Evolutionary conservation across 2,113 vertebrate species (phyloP).

Genomic region (Phaethornis superciliosus): DNA sequence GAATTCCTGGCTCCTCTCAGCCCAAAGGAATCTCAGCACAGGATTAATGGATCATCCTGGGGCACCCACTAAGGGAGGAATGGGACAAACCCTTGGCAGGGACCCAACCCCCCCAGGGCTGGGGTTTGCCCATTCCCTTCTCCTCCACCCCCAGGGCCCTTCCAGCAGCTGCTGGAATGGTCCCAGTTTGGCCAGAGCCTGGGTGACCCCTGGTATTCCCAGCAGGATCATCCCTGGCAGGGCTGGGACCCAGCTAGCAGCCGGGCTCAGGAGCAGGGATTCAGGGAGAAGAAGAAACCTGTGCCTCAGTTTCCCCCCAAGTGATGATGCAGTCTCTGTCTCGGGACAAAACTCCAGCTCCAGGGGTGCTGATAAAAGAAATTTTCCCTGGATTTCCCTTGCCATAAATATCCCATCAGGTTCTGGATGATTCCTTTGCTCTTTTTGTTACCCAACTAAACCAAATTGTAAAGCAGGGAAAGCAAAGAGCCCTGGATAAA

Average conservation of each 20-base stretch:
- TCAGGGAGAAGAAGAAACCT: too few species aligned
- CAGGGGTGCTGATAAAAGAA: background rate
- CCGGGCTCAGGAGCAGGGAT: too few species aligned
- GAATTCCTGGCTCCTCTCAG: fast-evolving
- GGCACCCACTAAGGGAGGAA: background rate
- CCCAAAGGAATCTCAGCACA: background rate
- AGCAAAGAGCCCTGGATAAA: background rate
- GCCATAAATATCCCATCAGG: background rate
- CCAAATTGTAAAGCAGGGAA: background rate
- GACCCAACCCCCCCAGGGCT: background rate
- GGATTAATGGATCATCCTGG: background rate
- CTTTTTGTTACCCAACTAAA: background rate
- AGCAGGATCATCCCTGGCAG: too few species aligned
- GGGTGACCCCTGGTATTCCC: background rate
- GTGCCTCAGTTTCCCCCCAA: background rate
- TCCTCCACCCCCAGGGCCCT: background rate
- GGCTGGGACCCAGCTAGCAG: background rate
- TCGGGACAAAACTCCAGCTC: background rate
- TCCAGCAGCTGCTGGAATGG: background rate
- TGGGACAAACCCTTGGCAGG: background rate
- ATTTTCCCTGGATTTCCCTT: too few species aligned
- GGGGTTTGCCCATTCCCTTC: background rate
- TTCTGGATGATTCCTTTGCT: background rate
- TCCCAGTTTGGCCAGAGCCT: background rate
- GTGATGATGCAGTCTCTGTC: fast-evolving